Evolutionary conservation across 2,113 vertebrate species (phyloP).

Genomic region (Colossoma macropomum): DNA sequence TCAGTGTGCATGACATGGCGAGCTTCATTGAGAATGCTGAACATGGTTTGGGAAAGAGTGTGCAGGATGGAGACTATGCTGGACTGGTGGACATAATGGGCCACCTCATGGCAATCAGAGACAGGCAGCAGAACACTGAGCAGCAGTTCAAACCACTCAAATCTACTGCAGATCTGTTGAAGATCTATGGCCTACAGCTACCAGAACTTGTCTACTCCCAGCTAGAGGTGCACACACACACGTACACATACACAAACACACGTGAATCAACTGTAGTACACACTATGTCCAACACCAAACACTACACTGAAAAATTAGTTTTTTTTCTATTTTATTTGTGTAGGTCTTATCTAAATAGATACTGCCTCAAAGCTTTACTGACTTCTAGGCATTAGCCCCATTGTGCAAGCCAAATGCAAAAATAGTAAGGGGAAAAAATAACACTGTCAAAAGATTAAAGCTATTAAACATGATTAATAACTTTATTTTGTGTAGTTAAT

Average conservation of each 20-base stretch:
- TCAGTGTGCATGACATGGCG: slow-evolving; percentile 73
- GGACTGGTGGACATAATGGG: slow-evolving; percentile 73
- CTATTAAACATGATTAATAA: too few relatives aligned
- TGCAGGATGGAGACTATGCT: slow-evolving; percentile 68
- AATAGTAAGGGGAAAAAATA: too few relatives aligned
- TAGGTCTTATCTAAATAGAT: too few relatives aligned
- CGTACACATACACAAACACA: too few relatives aligned
- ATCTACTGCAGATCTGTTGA: slow-evolving; percentile 75
- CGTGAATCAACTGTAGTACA: too few relatives aligned
- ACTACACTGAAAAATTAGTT: not conserved
- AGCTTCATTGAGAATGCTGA: slow-evolving; percentile 73
- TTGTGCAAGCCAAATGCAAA: too few relatives aligned
- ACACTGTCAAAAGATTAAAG: too few relatives aligned
- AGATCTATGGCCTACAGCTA: slow-evolving; percentile 76
- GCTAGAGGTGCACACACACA: slow-evolving; percentile 67
- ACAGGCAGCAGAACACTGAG: slow-evolving; percentile 72
- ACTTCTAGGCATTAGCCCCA: too few relatives aligned
- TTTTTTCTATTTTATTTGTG: not conserved
- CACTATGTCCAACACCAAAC: not conserved
- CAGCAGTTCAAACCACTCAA: slow-evolving; percentile 77
- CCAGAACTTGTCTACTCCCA: slow-evolving; percentile 74
- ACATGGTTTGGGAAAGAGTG: slow-evolving; percentile 69
- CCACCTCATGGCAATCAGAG: slow-evolving; percentile 73
- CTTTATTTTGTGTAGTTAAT: too few relatives aligned
- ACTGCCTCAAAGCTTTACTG: too few relatives aligned